Percentiles rank a stretch among this genome's conserved stretches.
These are phyloP conservation scores for Trachops cirrhosus DNA, from an alignment of 2,797 vertebrate species.

Conservation along the genomic window DNA sequence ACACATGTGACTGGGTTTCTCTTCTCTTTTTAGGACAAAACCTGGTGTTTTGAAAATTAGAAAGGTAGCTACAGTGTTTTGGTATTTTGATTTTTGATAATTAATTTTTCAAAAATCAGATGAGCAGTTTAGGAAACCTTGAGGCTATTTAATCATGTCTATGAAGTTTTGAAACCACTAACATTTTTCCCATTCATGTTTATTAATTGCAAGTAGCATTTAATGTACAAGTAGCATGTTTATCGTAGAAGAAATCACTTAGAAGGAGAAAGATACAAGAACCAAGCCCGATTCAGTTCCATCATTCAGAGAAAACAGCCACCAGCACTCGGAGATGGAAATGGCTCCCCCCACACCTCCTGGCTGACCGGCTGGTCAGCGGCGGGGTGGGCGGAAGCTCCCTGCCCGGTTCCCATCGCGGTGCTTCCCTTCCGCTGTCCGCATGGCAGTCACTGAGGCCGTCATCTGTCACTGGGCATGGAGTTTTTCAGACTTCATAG, in stretches of 20 bases:
- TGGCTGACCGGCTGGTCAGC: neutral
- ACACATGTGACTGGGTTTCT: fast-evolving
- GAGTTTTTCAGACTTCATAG: neutral
- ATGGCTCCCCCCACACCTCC: neutral
- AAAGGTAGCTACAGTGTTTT: constrained; percentile 6
- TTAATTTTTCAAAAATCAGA: neutral
- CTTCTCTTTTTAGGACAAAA: neutral
- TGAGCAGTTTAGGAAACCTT: neutral
- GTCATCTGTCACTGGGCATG: neutral
- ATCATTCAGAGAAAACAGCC: neutral
- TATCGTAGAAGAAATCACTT: neutral
- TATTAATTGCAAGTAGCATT: neutral
- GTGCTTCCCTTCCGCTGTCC: neutral
- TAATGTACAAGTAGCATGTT: neutral
- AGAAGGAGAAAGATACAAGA: neutral
- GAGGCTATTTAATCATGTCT: neutral
- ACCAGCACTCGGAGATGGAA: neutral
- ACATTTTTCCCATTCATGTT: neutral
- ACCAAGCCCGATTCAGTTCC: neutral
- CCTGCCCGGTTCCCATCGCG: neutral
- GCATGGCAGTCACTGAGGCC: neutral
- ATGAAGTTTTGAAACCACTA: neutral
- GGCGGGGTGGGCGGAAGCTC: neutral
- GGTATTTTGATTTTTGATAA: constrained; percentile 10
- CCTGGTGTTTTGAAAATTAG: neutral